Percentiles rank a stretch among this genome's conserved stretches.
These are phyloP conservation scores for Acrocyrtus sp. DNA, from an alignment of 2,888 invertebrate species.

Conservation along the genomic window DNA sequence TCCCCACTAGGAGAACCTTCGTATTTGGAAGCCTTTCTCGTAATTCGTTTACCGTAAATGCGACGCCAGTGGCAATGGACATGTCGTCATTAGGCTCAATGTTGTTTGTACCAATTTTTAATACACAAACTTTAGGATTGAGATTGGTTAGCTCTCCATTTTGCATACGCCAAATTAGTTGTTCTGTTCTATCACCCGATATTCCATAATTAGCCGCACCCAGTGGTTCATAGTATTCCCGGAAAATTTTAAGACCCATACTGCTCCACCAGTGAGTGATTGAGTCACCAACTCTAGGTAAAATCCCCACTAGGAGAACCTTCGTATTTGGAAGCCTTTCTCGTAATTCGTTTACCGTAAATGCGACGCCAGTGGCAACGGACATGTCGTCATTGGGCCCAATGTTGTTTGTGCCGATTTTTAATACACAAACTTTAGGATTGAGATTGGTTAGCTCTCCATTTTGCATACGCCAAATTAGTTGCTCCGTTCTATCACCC, in stretches of 20 bases:
- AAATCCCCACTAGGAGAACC: slow-evolving; percentile 22
- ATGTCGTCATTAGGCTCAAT: slow-evolving; percentile 66
- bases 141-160: slow-evolving; percentile 56
- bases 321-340: slow-evolving; percentile 18
- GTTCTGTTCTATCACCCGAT: slow-evolving; percentile 69
- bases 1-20: slow-evolving; percentile 44
- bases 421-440: slow-evolving; percentile 69
- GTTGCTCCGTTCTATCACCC: slow-evolving; percentile 69
- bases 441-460: slow-evolving; percentile 69
- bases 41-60: slow-evolving; percentile 66
- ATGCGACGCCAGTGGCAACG: slow-evolving; percentile 67
- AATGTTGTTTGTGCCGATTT: slow-evolving; percentile 69
- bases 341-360: slow-evolving; percentile 66
- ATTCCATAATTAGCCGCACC: too few species aligned
- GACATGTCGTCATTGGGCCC: slow-evolving; percentile 66
- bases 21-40: slow-evolving; percentile 51
- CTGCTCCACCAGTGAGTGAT: neutral
- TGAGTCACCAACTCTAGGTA: slow-evolving; percentile 12
- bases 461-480: slow-evolving; percentile 70
- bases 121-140: slow-evolving; percentile 69
- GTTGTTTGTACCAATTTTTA: slow-evolving; percentile 70
- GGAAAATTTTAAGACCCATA: neutral
- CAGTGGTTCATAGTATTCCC: neutral
- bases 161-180: slow-evolving; percentile 68
- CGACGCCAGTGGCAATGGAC: slow-evolving; percentile 67